Percentiles rank a stretch among this genome's conserved stretches.
Conservation (phyloP, 2,797 vertebrate genomes). For the Thamnophis elegans region DNA sequence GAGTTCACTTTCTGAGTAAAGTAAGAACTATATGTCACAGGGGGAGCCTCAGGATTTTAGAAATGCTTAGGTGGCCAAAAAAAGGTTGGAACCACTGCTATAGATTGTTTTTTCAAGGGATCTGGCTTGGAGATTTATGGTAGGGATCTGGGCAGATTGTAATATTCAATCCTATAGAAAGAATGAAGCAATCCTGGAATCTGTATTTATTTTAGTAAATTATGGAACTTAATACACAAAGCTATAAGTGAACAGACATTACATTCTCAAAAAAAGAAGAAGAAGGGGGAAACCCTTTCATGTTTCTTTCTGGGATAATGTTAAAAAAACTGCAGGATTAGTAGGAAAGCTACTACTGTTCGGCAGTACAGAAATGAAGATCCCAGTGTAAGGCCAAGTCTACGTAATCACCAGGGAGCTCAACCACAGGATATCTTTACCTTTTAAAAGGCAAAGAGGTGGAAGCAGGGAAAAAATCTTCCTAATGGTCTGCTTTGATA, state of each 20-base stretch:
- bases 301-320: not conserved
- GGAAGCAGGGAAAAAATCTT: conserved; percentile 86
- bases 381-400: conserved; percentile 48
- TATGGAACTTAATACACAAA: conserved; percentile 23
- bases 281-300: not conserved
- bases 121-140: not conserved
- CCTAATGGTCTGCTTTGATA: conserved; percentile 93
- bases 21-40: no score
- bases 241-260: conserved; percentile 31
- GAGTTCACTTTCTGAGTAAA: no score
- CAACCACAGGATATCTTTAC: not conserved
- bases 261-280: not conserved
- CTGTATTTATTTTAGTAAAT: conserved; percentile 21
- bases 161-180: conserved; percentile 26
- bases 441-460: conserved; percentile 20
- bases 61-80: no score
- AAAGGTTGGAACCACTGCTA: no score
- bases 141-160: conserved; percentile 15
- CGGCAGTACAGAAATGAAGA: conserved; percentile 21
- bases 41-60: no score
- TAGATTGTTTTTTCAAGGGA: not conserved
- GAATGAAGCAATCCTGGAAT: conserved; percentile 23
- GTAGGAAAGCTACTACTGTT: conserved; percentile 4
- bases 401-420: not conserved
- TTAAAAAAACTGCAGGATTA: not conserved